Evolutionary conservation across 2,888 invertebrate genomes (phyloP).

Genomic region (Chloroclystis v-ata): DNA sequence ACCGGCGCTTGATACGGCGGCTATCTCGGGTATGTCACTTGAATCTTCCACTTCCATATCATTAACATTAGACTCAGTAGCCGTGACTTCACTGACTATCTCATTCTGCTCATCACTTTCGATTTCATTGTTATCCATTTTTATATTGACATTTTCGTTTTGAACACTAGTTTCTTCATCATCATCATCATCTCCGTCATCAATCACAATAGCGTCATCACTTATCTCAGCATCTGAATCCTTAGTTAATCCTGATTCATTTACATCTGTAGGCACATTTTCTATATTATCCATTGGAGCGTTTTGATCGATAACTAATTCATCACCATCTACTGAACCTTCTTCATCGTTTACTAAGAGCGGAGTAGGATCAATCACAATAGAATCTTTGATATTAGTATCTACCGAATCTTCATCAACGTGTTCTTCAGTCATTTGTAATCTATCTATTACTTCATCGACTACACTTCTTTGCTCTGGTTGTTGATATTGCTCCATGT

Average conservation of each 20-base stretch:
- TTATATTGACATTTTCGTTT: background rate
- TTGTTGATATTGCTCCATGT: constrained; percentile 11
- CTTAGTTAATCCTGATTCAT: too few relatives aligned
- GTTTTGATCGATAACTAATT: background rate
- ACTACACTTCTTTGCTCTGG: constrained; percentile 16
- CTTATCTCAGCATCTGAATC: too few relatives aligned
- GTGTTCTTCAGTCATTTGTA: constrained; percentile 18
- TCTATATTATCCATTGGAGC: background rate
- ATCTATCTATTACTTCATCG: constrained; percentile 22
- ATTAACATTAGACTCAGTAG: background rate
- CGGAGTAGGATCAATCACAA: constrained; percentile 6
- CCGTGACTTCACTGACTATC: background rate
- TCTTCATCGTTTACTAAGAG: background rate
- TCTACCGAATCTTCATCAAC: background rate
- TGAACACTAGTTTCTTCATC: constrained; percentile 2
- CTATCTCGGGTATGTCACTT: constrained; percentile 8
- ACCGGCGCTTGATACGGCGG: constrained; percentile 11
- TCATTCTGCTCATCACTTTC: too few relatives aligned
- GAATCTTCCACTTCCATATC: background rate
- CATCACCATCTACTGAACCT: background rate
- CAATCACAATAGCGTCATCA: constrained; percentile 18
- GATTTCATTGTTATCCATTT: too few relatives aligned
- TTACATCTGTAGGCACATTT: too few relatives aligned
- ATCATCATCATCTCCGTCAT: constrained; percentile 24
- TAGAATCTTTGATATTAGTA: background rate